A percentile compares a stretch with the other conserved stretches of the same genome.
phyloP scores from a whole-genome alignment of 2,113 vertebrate species.

The Phaethon lepturus region DNA sequence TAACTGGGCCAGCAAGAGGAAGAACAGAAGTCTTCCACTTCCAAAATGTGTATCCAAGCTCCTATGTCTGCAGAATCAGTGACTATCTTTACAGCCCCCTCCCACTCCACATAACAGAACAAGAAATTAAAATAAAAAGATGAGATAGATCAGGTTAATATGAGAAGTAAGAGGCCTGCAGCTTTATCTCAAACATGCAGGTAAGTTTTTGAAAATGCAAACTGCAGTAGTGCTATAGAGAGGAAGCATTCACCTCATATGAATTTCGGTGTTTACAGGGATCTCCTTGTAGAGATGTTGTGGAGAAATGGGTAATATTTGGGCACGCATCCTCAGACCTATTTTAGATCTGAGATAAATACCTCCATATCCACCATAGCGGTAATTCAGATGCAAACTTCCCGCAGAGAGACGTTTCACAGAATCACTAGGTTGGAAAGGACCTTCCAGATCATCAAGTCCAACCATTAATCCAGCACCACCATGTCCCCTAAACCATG shows the following conservation, averaged over 20 bases:
- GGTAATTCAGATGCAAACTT: not conserved
- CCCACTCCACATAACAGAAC: not conserved
- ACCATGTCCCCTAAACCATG: no score
- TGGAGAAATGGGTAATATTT: not conserved
- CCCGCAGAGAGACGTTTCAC: not conserved
- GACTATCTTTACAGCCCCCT: not conserved
- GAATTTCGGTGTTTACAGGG: not conserved
- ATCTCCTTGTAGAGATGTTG: not conserved
- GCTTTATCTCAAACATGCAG: not conserved
- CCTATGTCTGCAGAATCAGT: not conserved
- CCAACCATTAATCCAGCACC: no score
- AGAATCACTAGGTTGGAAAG: no score
- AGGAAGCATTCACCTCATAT: not conserved
- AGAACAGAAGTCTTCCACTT: not conserved
- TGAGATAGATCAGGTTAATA: not conserved
- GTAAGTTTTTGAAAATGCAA: not conserved
- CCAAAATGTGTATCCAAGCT: not conserved
- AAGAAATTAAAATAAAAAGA: not conserved
- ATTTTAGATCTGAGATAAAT: not conserved
- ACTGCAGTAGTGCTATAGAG: not conserved
- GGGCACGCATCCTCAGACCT: not conserved
- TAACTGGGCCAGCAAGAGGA: not conserved
- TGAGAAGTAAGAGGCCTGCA: not conserved
- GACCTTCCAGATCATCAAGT: no score
- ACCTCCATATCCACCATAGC: accelerated